A percentile compares a stretch with the other conserved stretches of the same genome.
Conservation (phyloP, 1,140 invertebrate genomes). For the Plectus sambesii region DNA sequence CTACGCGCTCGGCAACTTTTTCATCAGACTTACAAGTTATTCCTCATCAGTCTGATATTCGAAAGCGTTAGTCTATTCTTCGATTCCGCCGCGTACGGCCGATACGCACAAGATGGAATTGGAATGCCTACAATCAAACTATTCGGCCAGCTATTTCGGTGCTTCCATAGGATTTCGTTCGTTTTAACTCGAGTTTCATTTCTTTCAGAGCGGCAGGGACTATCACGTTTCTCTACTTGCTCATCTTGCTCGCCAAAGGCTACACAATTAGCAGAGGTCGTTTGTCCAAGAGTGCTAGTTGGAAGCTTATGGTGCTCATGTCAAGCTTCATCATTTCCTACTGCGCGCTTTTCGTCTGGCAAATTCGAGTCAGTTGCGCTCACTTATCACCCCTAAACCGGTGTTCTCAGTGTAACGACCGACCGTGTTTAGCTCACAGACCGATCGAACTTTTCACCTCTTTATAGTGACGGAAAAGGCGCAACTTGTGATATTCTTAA, state of each 20-base stretch:
- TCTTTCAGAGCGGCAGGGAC: constrained; percentile 61
- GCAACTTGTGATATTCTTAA: too few relatives aligned
- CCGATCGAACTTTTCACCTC: constrained; percentile 1
- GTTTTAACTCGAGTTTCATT: constrained; percentile 53
- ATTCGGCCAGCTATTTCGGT: constrained; percentile 51
- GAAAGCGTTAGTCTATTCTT: constrained; percentile 56
- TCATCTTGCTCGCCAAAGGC: constrained; percentile 72
- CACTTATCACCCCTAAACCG: too few relatives aligned
- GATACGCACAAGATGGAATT: constrained; percentile 60
- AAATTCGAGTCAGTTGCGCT: too few relatives aligned
- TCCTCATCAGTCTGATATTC: constrained; percentile 58
- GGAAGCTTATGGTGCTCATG: constrained; percentile 70
- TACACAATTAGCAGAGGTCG: constrained; percentile 75
- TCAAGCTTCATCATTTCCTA: too few relatives aligned
- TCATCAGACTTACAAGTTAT: constrained; percentile 76
- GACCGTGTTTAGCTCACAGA: constrained; percentile 18
- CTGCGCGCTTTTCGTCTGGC: too few relatives aligned
- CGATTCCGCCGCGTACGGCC: constrained; percentile 57
- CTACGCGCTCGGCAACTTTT: constrained; percentile 63
- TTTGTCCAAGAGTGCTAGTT: constrained; percentile 57
- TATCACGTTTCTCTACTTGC: constrained; percentile 61
- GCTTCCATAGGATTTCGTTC: constrained; percentile 7
- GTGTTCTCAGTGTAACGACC: constrained; percentile 15
- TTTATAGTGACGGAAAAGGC: constrained; percentile 15
- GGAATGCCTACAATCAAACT: constrained; percentile 53